These are phyloP conservation scores for Mesodorylaimus sp. DNA, from an alignment of 2,888 invertebrate species.

Conservation along the genomic window DNA sequence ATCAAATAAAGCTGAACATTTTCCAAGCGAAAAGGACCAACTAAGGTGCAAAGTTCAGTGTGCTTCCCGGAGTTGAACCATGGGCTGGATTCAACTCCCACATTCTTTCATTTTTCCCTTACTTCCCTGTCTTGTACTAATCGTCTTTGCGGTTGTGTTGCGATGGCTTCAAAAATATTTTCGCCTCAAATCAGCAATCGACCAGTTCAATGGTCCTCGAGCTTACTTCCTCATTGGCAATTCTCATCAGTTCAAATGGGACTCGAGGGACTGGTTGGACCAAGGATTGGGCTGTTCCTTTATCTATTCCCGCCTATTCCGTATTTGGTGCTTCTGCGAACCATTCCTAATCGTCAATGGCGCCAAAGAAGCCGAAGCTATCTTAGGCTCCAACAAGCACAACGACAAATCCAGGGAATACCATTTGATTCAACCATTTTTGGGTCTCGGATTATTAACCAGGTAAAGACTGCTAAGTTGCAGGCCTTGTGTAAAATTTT, in stretches of 20 bases:
- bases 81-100: too few relatives aligned
- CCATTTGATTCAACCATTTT: slow-evolving; percentile 37
- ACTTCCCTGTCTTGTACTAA: too few relatives aligned
- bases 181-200: slow-evolving; percentile 35
- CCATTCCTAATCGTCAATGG: slow-evolving; percentile 27
- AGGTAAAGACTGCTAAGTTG: slow-evolving; percentile 25
- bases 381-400: slow-evolving; percentile 30
- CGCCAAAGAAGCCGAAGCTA: slow-evolving; percentile 25
- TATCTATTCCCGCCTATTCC: slow-evolving; percentile 14
- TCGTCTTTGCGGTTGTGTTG: not conserved
- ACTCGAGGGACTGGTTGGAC: slow-evolving; percentile 33
- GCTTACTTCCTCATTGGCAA: slow-evolving; percentile 45
- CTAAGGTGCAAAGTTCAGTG: too few relatives aligned
- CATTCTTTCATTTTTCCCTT: too few relatives aligned
- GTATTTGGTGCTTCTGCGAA: not conserved
- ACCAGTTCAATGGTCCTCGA: slow-evolving; percentile 43
- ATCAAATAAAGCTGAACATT: too few relatives aligned
- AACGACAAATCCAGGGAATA: slow-evolving; percentile 34
- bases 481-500: too few relatives aligned
- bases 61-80: too few relatives aligned
- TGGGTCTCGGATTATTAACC: slow-evolving; percentile 38
- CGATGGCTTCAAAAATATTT: slow-evolving; percentile 8
- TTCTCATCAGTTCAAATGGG: slow-evolving; percentile 42
- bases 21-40: too few relatives aligned
- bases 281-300: slow-evolving; percentile 22